These are phyloP conservation scores for Takifugu flavidus DNA, from an alignment of 2,113 vertebrate species.

Conservation along the genomic window DNA sequence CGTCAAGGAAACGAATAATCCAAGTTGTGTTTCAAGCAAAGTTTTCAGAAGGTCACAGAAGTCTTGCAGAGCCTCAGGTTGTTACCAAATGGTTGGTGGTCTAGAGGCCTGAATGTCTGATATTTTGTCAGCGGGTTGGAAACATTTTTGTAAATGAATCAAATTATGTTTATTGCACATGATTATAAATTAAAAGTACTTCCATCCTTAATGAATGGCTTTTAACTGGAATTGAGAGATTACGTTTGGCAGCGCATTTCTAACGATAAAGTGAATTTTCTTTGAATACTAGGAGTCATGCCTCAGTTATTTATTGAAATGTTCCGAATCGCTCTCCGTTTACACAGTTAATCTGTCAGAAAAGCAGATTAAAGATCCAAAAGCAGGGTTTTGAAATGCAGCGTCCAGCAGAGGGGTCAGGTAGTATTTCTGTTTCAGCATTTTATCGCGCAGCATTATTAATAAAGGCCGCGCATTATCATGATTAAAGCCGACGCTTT, in stretches of 20 bases:
- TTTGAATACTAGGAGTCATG: neutral
- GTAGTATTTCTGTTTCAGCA: too few species aligned
- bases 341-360: too few species aligned
- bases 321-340: too few species aligned
- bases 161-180: conserved; percentile 17
- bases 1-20: conserved; percentile 32
- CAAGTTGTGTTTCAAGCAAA: conserved; percentile 13
- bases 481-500: neutral
- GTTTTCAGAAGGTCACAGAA: conserved; percentile 5
- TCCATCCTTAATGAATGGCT: neutral
- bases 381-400: too few species aligned
- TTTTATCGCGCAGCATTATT: too few species aligned
- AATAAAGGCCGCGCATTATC: neutral
- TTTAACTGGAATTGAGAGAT: conserved; percentile 3
- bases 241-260: neutral
- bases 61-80: neutral
- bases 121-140: conserved; percentile 2
- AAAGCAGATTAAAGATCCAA: too few species aligned
- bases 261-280: neutral
- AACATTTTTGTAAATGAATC: conserved; percentile 9
- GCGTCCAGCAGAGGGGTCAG: too few species aligned
- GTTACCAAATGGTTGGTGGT: neutral
- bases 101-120: conserved; percentile 16
- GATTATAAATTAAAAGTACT: conserved; percentile 10
- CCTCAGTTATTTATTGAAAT: too few species aligned